Evolutionary conservation across 2,888 invertebrate species (phyloP).

Genomic region (Bombylius discolor): DNA sequence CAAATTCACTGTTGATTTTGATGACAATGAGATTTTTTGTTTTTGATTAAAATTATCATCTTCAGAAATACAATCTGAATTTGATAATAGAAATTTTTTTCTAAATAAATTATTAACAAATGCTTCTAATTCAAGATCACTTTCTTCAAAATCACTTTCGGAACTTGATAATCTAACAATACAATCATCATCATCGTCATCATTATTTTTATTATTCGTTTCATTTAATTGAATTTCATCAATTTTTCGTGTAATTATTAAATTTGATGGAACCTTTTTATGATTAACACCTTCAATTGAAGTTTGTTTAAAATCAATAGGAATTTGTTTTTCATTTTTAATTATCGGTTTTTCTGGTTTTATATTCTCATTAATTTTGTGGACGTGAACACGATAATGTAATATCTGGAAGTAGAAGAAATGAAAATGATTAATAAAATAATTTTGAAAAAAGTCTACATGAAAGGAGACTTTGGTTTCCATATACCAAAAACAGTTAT

Average conservation of each 20-base stretch:
- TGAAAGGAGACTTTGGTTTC: too few relatives aligned
- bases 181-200: background rate
- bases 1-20: background rate
- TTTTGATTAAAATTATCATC: too few relatives aligned
- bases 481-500: too few relatives aligned
- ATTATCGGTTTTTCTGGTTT: conserved; percentile 4
- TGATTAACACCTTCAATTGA: conserved; percentile 27
- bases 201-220: too few relatives aligned
- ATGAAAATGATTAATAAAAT: too few relatives aligned
- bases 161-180: conserved; percentile 1
- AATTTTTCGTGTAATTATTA: conserved; percentile 27
- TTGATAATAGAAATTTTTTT: conserved; percentile 21
- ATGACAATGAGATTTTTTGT: too few relatives aligned
- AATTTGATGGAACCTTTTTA: conserved; percentile 26
- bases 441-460: too few relatives aligned
- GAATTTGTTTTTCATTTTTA: conserved; percentile 15
- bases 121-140: conserved; percentile 21
- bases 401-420: conserved; percentile 19
- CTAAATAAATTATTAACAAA: conserved; percentile 16
- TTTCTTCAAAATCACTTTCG: conserved; percentile 17
- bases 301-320: conserved; percentile 24
- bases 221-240: conserved; percentile 13
- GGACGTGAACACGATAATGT: conserved; percentile 26
- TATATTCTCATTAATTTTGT: conserved; percentile 22
- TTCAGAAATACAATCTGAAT: background rate